Base-by-base conservation (phyloP, 2,113 vertebrate genomes). In the Pelecanoides urinatrix region DNA sequence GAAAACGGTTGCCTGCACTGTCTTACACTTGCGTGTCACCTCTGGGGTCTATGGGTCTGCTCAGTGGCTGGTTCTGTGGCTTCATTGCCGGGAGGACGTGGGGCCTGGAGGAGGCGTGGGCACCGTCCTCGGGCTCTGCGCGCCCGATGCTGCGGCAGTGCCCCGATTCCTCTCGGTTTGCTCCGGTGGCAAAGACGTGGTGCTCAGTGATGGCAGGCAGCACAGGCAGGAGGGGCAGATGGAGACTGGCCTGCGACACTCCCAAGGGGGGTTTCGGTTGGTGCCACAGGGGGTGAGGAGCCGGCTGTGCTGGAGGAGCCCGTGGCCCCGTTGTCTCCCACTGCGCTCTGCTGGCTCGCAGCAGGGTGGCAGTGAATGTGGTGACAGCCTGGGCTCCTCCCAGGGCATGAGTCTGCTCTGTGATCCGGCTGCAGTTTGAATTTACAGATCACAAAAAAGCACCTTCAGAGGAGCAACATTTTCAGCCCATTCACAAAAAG, bases 111-210 rank as follows among this genome's bases (percentile, higher is more conserved):
- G 50, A 10, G 40, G 10, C 2, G 2, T 3, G 52, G 68, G n/a
- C 7, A 3, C 26, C 0, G 4, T 27, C 32, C 44, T 59, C 0
- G 0, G 19, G 42, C 56, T 75, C 23, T 5, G 7, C 8, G 0
- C 0, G 10, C 10, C 55, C 1, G 2, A 3, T 1, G 6, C 34
- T 0, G 1, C 1, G 3, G 40, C 25, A 9, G 10, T 36, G 53
- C 53, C 18, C 40, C 0, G 1, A 1, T 16, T n/a, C 63, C 23
- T 27, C 53, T 21, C 0, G 0, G 29, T 63, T 55, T 59, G 53
- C 34, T 11, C 25, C 0, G 1, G 11, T 40, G 81, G 45, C 32
- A 13, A 14, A 5, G 47, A 6, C 0, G 2, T 16, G 71, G 44
- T 6, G 42, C n/a, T 76, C 22, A 0, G 68, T 0, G 3, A 11